Conservation (phyloP, 2,113 vertebrate species). For the Gracilinanus agilis region DNA sequence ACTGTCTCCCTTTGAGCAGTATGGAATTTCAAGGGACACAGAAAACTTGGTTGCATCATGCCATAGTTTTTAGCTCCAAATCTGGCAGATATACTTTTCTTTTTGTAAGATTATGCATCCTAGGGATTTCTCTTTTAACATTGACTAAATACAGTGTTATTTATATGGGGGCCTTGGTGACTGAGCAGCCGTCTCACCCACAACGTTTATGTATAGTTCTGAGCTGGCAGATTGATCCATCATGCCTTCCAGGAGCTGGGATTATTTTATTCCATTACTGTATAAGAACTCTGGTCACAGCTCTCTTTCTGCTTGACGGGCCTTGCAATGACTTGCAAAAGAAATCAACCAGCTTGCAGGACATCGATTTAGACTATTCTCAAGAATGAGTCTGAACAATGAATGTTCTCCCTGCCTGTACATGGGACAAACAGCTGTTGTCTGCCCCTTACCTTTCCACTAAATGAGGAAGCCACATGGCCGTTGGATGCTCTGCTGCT, state of each 20-base stretch:
- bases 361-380: not conserved
- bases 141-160: conserved; percentile 49
- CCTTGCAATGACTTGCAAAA: not conserved
- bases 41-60: conserved; percentile 23
- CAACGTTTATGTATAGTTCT: not conserved
- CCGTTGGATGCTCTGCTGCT: not conserved
- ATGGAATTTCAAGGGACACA: conserved; percentile 12
- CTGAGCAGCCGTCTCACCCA: not conserved
- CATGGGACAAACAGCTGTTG: conserved; percentile 26
- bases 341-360: not conserved
- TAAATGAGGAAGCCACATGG: not conserved
- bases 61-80: not conserved
- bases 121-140: conserved; percentile 4
- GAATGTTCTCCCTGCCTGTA: not conserved
- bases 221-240: conserved; percentile 61
- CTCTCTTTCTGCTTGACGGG: conserved; percentile 35
- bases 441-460: conserved; percentile 20
- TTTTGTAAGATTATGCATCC: not conserved
- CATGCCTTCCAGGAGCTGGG: conserved; percentile 43
- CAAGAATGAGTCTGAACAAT: conserved; percentile 5
- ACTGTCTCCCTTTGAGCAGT: not conserved
- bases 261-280: conserved; percentile 35
- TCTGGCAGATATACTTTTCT: conserved; percentile 39
- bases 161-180: conserved; percentile 65
- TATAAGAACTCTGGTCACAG: conserved; percentile 27